Evolutionary conservation across 2,888 invertebrate species (phyloP).

Genomic region (Drosophila bunnanda): DNA sequence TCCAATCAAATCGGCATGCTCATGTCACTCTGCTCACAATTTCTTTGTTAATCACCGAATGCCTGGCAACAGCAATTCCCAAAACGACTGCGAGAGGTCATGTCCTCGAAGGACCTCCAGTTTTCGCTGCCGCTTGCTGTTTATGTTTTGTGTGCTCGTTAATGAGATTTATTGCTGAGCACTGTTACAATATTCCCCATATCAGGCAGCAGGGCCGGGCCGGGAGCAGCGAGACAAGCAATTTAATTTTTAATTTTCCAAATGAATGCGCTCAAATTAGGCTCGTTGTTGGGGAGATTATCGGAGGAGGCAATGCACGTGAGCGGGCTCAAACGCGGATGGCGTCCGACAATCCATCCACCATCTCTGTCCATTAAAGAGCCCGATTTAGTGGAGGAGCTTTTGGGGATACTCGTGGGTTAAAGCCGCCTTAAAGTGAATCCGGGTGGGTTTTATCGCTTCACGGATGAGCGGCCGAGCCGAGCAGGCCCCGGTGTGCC

Average conservation of each 20-base stretch:
- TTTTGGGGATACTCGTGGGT: constrained; percentile 44
- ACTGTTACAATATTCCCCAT: constrained; percentile 58
- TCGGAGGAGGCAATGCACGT: constrained; percentile 41
- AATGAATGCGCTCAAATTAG: constrained; percentile 78
- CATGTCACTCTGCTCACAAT: constrained; percentile 13
- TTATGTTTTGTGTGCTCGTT: constrained; percentile 51
- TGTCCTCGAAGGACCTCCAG: background rate
- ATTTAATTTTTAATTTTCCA: constrained; percentile 81
- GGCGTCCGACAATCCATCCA: constrained; percentile 14
- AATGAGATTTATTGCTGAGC: constrained; percentile 74
- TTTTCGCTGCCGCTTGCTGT: constrained; percentile 28
- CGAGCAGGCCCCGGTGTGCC: constrained; percentile 49
- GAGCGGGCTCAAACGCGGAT: constrained; percentile 25
- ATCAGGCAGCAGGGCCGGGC: constrained; percentile 13
- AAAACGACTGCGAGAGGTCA: constrained; percentile 4
- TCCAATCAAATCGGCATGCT: constrained; percentile 22
- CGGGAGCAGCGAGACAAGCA: constrained; percentile 68
- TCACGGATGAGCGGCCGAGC: constrained; percentile 64
- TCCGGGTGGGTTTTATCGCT: constrained; percentile 68
- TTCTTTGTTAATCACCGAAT: constrained; percentile 27
- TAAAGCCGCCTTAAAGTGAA: constrained; percentile 32
- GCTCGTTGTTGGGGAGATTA: constrained; percentile 72
- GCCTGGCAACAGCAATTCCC: constrained; percentile 31
- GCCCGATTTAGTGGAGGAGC: constrained; percentile 11
- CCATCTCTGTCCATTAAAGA: constrained; percentile 56